Conservation (phyloP, 2,888 invertebrate genomes). For the Trissolcus japonicus region DNA sequence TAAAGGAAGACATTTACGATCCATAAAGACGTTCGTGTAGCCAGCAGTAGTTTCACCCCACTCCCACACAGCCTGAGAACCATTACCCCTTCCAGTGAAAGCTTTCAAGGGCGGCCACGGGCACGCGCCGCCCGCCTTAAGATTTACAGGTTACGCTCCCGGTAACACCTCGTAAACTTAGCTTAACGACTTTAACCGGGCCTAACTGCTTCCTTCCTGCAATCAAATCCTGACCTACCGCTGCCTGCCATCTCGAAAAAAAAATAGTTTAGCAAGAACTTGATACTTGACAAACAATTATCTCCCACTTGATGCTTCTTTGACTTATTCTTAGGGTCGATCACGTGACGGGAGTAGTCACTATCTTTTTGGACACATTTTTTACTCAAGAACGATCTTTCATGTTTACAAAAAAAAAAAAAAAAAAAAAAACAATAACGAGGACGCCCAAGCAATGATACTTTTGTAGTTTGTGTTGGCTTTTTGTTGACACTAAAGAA, state of each 20-base stretch:
- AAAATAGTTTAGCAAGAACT: constrained; percentile 47
- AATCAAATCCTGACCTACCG: constrained; percentile 75
- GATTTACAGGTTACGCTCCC: constrained; percentile 76
- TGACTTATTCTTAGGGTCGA: neutral
- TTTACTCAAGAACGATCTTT: neutral
- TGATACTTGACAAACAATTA: constrained; percentile 24
- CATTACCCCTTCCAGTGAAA: constrained; percentile 64
- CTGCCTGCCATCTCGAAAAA: constrained; percentile 53
- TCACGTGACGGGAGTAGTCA: neutral
- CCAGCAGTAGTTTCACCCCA: constrained; percentile 66
- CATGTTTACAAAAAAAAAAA: too few relatives aligned
- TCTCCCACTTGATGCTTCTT: neutral
- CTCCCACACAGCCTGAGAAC: constrained; percentile 64
- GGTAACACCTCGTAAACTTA: constrained; percentile 77
- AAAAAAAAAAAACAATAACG: too few relatives aligned
- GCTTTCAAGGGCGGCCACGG: constrained; percentile 74
- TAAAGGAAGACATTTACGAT: constrained; percentile 77
- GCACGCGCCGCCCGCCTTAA: constrained; percentile 74
- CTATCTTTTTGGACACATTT: too few relatives aligned
- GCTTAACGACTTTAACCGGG: constrained; percentile 76
- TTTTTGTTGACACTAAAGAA: constrained; percentile 7
- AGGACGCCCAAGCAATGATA: too few relatives aligned
- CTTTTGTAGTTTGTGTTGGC: neutral
- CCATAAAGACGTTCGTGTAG: constrained; percentile 75
- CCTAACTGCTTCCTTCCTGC: constrained; percentile 77